phyloP scores from a whole-genome alignment of 2,797 vertebrate species.

The Pitangus sulphuratus region DNA sequence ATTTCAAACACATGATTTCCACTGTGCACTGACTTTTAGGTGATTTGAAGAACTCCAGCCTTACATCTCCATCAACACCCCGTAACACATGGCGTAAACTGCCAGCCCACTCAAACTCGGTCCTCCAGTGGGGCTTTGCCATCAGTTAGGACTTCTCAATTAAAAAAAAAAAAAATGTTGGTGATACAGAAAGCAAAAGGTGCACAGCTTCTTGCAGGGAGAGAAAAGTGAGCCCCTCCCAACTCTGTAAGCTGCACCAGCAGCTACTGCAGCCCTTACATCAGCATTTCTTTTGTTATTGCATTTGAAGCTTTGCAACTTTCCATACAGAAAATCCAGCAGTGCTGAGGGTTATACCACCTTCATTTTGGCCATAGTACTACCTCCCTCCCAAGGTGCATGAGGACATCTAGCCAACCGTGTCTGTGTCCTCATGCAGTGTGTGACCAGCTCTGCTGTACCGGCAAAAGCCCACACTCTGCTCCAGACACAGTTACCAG shows the following conservation, averaged over 20 bases:
- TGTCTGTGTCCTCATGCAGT: not conserved
- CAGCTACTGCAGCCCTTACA: not conserved
- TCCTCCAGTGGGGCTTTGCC: not conserved
- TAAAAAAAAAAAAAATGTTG: not conserved
- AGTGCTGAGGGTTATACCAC: not conserved
- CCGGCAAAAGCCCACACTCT: not conserved
- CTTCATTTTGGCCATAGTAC: not conserved
- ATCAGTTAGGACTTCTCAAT: not conserved
- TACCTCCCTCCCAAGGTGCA: not conserved
- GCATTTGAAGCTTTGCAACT: not conserved
- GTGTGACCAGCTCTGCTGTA: not conserved
- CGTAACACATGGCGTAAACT: rapidly evolving
- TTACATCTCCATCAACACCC: not conserved
- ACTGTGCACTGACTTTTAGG: not conserved
- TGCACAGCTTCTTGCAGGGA: not conserved
- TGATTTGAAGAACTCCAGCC: not conserved
- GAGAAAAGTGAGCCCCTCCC: not conserved
- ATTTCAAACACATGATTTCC: not conserved
- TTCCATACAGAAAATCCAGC: not conserved
- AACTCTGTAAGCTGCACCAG: not conserved
- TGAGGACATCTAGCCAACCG: not conserved
- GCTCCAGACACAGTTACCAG: not conserved
- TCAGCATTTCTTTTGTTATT: not conserved
- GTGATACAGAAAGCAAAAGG: not conserved
- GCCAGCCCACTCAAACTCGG: rapidly evolving